Conservation (phyloP, 2,797 vertebrate genomes). For the Myotis pilosus region DNA sequence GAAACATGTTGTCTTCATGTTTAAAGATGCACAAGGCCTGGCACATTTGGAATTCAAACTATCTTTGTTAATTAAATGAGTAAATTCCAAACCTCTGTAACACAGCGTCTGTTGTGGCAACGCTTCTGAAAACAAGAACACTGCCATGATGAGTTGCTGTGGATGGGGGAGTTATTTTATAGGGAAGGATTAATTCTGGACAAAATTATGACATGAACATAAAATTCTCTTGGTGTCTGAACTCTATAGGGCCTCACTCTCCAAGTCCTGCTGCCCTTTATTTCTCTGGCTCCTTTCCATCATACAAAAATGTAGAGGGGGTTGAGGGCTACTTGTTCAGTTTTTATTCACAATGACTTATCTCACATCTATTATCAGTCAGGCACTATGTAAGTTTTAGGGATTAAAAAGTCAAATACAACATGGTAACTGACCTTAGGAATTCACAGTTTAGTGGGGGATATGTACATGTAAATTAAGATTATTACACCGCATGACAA, state of each 20-base stretch:
- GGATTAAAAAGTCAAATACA: constrained; percentile 1
- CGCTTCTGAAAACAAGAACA: constrained; percentile 49
- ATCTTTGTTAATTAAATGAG: constrained; percentile 56
- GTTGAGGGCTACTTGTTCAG: not conserved
- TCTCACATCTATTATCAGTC: not conserved
- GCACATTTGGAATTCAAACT: constrained; percentile 42
- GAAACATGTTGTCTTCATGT: not conserved
- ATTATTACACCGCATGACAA: not conserved
- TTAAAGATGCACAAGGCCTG: constrained; percentile 1
- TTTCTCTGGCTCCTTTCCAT: not conserved
- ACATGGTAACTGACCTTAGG: not conserved
- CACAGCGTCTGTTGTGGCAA: not conserved
- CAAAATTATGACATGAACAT: not conserved
- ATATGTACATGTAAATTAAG: too few species aligned
- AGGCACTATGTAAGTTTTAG: not conserved
- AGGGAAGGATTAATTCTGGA: not conserved
- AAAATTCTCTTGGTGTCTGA: not conserved
- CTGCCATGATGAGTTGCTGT: not conserved
- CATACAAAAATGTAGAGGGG: not conserved
- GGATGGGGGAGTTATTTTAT: not conserved
- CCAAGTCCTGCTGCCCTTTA: not conserved
- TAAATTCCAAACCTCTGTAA: constrained; percentile 46
- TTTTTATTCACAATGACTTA: not conserved
- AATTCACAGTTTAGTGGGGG: not conserved
- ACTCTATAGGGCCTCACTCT: not conserved